phyloP scores from a whole-genome alignment of 2,888 invertebrate species.

The Caenorhabditis wallacei region DNA sequence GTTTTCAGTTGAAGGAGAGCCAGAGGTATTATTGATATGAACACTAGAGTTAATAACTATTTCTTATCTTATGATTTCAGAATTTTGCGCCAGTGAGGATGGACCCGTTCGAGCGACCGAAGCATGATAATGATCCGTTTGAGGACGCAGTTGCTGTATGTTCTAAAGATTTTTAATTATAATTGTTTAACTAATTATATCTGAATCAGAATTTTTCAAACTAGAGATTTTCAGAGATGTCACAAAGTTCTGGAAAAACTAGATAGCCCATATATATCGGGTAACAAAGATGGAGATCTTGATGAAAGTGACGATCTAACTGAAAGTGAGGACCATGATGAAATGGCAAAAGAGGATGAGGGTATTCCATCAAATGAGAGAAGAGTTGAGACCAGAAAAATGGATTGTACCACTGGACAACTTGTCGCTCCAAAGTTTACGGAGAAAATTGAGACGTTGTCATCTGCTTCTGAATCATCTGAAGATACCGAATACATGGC shows the following conservation, averaged over 20 bases:
- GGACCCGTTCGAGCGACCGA: constrained; percentile 58
- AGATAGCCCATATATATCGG: constrained; percentile 6
- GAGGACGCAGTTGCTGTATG: constrained; percentile 47
- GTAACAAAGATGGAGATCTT: background rate
- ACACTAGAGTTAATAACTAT: background rate
- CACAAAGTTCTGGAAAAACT: constrained; percentile 44
- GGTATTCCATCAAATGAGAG: constrained; percentile 51
- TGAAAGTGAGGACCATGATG: constrained; percentile 46
- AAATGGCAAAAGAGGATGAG: constrained; percentile 33
- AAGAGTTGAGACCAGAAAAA: constrained; percentile 43
- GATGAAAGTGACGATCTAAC: constrained; percentile 54
- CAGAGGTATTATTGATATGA: constrained; percentile 6
- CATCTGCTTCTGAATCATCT: constrained; percentile 25
- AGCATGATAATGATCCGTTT: constrained; percentile 33
- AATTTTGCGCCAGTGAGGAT: background rate
- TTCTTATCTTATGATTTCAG: constrained; percentile 1
- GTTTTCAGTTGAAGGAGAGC: constrained; percentile 26
- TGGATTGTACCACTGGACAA: constrained; percentile 52
- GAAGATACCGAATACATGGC: constrained; percentile 16
- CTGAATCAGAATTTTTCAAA: too few species aligned
- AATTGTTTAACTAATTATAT: too few species aligned
- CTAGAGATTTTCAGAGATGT: constrained; percentile 39
- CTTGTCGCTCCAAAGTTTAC: constrained; percentile 17
- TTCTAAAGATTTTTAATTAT: too few species aligned
- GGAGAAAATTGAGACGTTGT: constrained; percentile 20